A percentile compares a stretch with the other conserved stretches of the same genome.
These are phyloP conservation scores for Cerastoderma edule DNA, from an alignment of 2,888 invertebrate genomes.

Conservation along the genomic window DNA sequence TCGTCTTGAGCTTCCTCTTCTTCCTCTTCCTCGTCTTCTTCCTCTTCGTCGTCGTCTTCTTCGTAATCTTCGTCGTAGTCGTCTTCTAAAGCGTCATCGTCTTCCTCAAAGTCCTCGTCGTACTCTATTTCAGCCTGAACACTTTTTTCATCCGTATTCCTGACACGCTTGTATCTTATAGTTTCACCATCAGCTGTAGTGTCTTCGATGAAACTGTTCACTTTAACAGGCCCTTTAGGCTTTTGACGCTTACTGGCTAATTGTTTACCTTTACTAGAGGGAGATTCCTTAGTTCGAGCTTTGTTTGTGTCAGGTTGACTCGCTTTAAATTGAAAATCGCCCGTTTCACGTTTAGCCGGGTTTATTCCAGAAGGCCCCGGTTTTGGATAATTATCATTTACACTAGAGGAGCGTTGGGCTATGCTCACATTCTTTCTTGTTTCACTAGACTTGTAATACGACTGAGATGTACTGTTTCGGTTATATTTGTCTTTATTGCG, in stretches of 20 bases:
- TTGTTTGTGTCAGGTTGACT: background rate
- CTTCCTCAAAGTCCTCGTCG: slow-evolving; percentile 15
- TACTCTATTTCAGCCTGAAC: slow-evolving; percentile 12
- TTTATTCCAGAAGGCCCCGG: slow-evolving; percentile 3
- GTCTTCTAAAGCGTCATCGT: slow-evolving; percentile 1
- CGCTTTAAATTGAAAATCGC: slow-evolving; percentile 8
- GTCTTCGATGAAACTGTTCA: background rate
- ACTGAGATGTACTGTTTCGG: slow-evolving; percentile 19
- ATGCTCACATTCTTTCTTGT: background rate
- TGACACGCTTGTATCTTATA: slow-evolving; percentile 4
- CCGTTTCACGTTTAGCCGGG: background rate
- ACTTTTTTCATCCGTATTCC: slow-evolving; percentile 8
- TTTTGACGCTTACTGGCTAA: background rate
- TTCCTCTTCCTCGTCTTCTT: slow-evolving; percentile 19
- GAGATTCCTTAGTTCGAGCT: background rate
- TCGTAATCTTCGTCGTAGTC: slow-evolving; percentile 23
- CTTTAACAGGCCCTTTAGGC: slow-evolving; percentile 12
- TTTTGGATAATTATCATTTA: background rate
- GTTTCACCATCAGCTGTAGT: background rate
- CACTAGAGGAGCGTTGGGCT: background rate
- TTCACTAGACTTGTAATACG: slow-evolving; percentile 6
- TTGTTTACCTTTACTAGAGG: too few species aligned
- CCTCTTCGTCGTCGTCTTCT: slow-evolving; percentile 25
- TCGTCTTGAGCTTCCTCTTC: slow-evolving; percentile 19
- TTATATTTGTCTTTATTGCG: background rate